Conservation (phyloP, 2,113 vertebrate species). For the Plecotus auritus region DNA sequence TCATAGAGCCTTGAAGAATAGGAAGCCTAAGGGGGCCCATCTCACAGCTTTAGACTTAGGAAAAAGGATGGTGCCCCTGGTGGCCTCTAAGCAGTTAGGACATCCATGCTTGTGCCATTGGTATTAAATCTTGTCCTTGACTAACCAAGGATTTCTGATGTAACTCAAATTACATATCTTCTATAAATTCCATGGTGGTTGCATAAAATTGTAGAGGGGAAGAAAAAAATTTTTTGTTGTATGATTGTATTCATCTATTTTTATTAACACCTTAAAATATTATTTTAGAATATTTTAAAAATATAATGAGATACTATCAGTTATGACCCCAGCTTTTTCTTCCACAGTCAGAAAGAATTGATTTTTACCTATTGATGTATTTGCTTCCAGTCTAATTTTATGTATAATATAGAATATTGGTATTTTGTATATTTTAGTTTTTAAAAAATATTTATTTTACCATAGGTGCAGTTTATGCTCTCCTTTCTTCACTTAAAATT, state of each 20-base stretch:
- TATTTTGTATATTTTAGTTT: background rate
- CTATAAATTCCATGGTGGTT: background rate
- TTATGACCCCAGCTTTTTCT: background rate
- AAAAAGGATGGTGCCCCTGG: background rate
- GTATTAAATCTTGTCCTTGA: background rate
- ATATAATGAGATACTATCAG: background rate
- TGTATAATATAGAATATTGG: background rate
- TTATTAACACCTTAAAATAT: background rate
- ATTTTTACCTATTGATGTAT: background rate
- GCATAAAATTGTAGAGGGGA: background rate
- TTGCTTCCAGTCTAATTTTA: background rate
- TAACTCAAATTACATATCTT: background rate
- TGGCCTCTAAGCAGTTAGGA: background rate
- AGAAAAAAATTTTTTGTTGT: background rate
- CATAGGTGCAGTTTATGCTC: background rate
- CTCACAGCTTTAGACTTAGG: background rate
- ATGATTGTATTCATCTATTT: background rate
- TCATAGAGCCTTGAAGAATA: background rate
- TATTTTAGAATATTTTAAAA: background rate
- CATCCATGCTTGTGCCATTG: background rate
- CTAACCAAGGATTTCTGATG: background rate
- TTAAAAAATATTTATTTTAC: background rate
- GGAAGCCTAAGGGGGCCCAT: background rate
- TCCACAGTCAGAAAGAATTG: background rate
- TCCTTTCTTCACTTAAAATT: background rate